Base-by-base conservation (phyloP, 2,797 vertebrate genomes). In the Danio kyathit region DNA sequence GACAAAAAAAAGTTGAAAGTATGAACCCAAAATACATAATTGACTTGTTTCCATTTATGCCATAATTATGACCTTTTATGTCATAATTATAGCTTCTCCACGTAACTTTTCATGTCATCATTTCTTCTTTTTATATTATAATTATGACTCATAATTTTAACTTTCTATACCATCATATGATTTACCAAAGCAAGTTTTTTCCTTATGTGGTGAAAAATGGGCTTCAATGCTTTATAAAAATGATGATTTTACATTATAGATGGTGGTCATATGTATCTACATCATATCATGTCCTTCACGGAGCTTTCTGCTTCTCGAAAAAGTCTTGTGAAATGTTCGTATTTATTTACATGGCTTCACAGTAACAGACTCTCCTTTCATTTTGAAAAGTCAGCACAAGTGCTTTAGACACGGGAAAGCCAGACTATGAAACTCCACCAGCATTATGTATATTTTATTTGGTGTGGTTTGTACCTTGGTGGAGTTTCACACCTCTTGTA, bases 371-470 rank as follows among this genome's bases (percentile, higher is more conserved):
- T 71, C 57, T 46, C 82, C 59, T 57, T 64, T 75, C 57, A 73
- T 54, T 80, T 74, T 83, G 21, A 79, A 16, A 79, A 83, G 41
- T 79, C 82, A 83, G 76, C 76, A 54, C 65, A 75, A 80, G 72
- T 51, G 44, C 40, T 64, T 49, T 70, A 49, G 57, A 64, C 76
- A 63, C 60, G 17, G 43, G 64, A 82, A 49, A 19, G 57, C 49
- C 70, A 64, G 60, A 80, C 60, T 74, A 66, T 56, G 60, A 80
- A 80, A 74, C 74, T 82, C 57, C 80, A 70, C 38, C 64, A 51
- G 82, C 59, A 80, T 76, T 80, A 75, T 83, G 82, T 83, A 80
- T 83, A 80, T 83, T 83, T 83, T 80, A 69, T 63, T 83, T 83
- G 65, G 82, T 83, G 65, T 75, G 72, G 72, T 70, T 70, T 71